phyloP scores from a whole-genome alignment of 2,797 vertebrate genomes.

The Clarias pachynema region DNA sequence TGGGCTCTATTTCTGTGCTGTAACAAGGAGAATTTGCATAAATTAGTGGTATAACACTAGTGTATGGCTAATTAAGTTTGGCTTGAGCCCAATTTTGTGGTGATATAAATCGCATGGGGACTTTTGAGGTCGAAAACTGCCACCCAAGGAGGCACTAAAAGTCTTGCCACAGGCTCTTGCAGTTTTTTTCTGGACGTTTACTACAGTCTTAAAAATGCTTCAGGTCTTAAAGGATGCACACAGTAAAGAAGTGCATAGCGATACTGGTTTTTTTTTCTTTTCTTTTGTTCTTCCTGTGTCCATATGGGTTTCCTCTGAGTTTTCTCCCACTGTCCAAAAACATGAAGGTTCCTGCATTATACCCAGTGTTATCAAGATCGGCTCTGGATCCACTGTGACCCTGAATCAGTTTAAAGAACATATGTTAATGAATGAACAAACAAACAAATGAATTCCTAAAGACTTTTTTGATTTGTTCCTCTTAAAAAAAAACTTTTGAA shows the following conservation, averaged over 20 bases:
- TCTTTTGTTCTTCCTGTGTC: not conserved
- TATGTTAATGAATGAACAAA: not conserved
- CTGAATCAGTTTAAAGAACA: not conserved
- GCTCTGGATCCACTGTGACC: not conserved
- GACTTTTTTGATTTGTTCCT: not conserved
- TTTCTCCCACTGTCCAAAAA: not conserved
- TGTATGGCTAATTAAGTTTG: slow-evolving; percentile 14
- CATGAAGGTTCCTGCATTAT: not conserved
- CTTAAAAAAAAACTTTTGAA: not conserved
- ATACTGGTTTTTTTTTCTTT: not conserved
- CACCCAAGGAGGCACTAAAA: slow-evolving; percentile 8
- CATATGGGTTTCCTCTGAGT: not conserved
- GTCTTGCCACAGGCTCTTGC: not conserved
- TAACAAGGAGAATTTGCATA: not conserved
- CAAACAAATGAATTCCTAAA: not conserved
- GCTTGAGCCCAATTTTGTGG: slow-evolving; percentile 3
- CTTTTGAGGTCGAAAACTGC: not conserved
- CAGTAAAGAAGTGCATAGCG: not conserved
- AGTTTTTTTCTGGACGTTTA: not conserved
- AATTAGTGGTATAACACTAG: not conserved
- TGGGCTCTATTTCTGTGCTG: slow-evolving; percentile 2
- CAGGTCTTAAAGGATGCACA: not conserved
- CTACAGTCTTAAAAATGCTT: not conserved
- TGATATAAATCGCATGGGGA: not conserved
- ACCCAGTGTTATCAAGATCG: not conserved